Evolutionary conservation across 2,113 vertebrate species (phyloP), one percentile per base, ranked within the genome.

Genomic region (Machaerirhynchus nigripectus): DNA sequence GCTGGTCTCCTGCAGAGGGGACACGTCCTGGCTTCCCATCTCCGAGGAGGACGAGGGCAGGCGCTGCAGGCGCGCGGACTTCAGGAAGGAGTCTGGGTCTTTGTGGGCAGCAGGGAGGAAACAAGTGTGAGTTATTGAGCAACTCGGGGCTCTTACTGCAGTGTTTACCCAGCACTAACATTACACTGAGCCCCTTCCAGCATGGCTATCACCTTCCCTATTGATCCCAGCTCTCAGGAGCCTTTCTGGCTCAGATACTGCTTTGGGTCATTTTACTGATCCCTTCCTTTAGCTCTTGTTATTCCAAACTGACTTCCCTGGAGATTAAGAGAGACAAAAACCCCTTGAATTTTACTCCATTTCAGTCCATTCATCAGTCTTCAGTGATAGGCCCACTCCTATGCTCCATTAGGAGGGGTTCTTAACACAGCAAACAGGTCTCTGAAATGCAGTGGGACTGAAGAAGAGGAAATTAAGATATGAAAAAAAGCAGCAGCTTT

Each of bases 41-140:
- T 99, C 99, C 0, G 99, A 99, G 0, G 99, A 99, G 0, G 99
- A 99, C 0, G 99, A 99, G 3, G 99, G 99, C 93, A 99, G 98
- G 59, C 99, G 98, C 98, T 99, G 99, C 26, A 99, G 99, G 19
- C 99, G 98, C 0, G 98, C 99, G 0, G 99, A 99, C 96, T 99
- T 99, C 94, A 99, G 97, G 97, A 99, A 99, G 88, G 98, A 98
- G 94, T 99, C 99, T 10, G 99, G 99, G 96, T 99, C 99, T 99
- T 96, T n/a, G 67, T 64, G n/a, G 22, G 84, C 75, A 85, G 40
- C 37, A 55, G 80, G 49, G 79, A 94, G 68, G 74, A 84, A 89
- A 95, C 50, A 91, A 75, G 52, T 11, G 77, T 89, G 46, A 93
- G 84, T 35, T 44, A 75, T 80, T 94, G 91, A 86, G 93, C 63